phyloP scores from a whole-genome alignment of 2,888 invertebrate species.

The Bombylius discolor region DNA sequence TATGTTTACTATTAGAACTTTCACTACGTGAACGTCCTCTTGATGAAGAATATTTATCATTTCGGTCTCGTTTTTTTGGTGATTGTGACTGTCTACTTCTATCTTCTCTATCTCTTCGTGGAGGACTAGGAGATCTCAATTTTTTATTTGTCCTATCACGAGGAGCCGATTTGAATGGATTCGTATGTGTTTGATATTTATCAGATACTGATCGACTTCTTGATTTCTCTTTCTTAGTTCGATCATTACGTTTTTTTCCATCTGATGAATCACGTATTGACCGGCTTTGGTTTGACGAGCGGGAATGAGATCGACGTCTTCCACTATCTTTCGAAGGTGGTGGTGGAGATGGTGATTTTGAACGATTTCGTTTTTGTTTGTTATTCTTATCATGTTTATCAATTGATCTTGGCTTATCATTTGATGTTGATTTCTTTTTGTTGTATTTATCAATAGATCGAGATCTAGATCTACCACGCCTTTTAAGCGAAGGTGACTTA shows the following conservation, averaged over 20 bases:
- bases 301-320: not conserved
- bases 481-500: slow-evolving; percentile 1
- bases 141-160: not conserved
- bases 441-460: slow-evolving; percentile 29
- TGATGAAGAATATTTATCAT: not conserved
- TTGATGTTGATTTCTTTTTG: not conserved
- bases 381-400: not conserved
- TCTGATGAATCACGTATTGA: not conserved
- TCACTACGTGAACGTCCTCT: slow-evolving; percentile 18
- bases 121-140: not conserved
- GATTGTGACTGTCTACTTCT: slow-evolving; percentile 24
- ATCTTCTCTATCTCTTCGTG: not conserved
- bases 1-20: slow-evolving; percentile 24
- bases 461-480: slow-evolving; percentile 8
- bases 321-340: not conserved
- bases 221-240: not conserved
- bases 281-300: not conserved
- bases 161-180: slow-evolving; percentile 6
- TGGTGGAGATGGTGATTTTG: not conserved
- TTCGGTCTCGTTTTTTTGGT: slow-evolving; percentile 21
- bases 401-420: not conserved
- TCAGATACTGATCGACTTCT: slow-evolving; percentile 7
- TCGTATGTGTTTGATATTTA: slow-evolving; percentile 2
- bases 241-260: not conserved
- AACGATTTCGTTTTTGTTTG: not conserved